Base-by-base conservation (phyloP, 2,113 vertebrate species). In the Tyrannus savana region DNA sequence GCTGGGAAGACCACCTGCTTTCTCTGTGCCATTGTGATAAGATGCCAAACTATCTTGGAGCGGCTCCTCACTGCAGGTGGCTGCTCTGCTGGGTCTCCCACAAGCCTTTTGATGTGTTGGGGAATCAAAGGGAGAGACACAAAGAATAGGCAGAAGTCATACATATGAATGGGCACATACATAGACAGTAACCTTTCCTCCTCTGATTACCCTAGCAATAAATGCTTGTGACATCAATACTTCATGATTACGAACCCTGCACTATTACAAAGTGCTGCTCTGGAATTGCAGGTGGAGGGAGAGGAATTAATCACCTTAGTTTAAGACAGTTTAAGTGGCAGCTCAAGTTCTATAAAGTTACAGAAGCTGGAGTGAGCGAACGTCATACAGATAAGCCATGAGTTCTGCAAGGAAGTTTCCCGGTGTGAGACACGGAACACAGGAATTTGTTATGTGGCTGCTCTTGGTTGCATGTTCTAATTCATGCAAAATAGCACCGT, bases 151-250 rank as follows among this genome's bases (percentile, higher is more conserved):
- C 77, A 90, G 68, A 83, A 95, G 68, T 96, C 91, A 79, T 82
- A 63, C 90, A 95, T 96, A 92, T 93, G 89, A 93, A 96, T 87
- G 79, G 59, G 42, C 88, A 63, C 84, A 87, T 91, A 46, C 69
- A 73, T n/a, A 81, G 84, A 52, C 56, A 66, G 85, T 96, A 96
- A 95, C 91, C 94, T 97, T 98, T 96, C 82, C 69, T 96, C 69
- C 64, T 96, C 89, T 84, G 71, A 90, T 82, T 93, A 71, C 44
- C 37, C 80, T 76, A 71, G 88, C 95, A 95, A 96, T 90, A 95
- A 95, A 93, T 85, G 80, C 72, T 92, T 63, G 87, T 88, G 85
- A 75, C 76, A 97, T 97, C 93, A 96, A 86, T 96, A 91, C 95
- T 95, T 96, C 23, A 84, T 96, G 95, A 96, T 87, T 87, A 78